phyloP scores from a whole-genome alignment of 2,797 vertebrate genomes.

The Acipenser ruthenus region DNA sequence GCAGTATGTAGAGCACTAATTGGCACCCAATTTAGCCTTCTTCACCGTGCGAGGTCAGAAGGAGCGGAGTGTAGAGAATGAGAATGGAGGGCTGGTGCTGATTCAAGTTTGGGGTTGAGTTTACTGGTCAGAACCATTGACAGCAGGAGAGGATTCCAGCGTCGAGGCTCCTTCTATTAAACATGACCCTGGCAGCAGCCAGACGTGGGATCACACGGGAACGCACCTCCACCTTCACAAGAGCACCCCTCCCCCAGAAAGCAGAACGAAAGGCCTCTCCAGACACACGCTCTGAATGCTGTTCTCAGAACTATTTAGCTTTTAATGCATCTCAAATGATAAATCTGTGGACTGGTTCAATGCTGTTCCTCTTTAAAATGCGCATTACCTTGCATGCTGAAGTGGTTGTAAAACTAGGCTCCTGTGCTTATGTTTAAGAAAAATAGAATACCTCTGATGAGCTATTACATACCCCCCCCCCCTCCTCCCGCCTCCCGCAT shows the following conservation, averaged over 20 bases:
- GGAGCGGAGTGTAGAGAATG: constrained; percentile 20
- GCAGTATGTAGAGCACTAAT: constrained; percentile 21
- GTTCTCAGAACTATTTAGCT: too few species aligned
- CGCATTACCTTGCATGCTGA: neutral
- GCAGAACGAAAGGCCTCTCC: too few species aligned
- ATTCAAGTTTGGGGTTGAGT: constrained; percentile 6
- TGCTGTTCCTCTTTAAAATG: neutral
- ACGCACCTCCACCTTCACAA: too few species aligned
- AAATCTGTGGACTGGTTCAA: too few species aligned
- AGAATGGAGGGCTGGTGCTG: constrained; percentile 15
- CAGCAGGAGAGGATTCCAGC: too few species aligned
- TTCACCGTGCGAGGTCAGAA: constrained; percentile 16
- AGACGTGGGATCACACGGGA: too few species aligned
- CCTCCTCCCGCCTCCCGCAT: constrained; percentile 21
- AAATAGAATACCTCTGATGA: constrained; percentile 38
- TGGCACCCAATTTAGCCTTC: constrained; percentile 17
- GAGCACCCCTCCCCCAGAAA: too few species aligned
- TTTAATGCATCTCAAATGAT: too few species aligned
- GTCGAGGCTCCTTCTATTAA: too few species aligned
- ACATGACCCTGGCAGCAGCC: too few species aligned
- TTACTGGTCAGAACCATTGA: too few species aligned
- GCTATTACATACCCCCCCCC: constrained; percentile 17
- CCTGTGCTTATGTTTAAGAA: constrained; percentile 17
- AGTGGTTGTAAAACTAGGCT: constrained; percentile 26
- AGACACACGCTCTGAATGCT: too few species aligned